Base-by-base conservation (phyloP, 2,797 vertebrate species). In the Astyanax mexicanus region DNA sequence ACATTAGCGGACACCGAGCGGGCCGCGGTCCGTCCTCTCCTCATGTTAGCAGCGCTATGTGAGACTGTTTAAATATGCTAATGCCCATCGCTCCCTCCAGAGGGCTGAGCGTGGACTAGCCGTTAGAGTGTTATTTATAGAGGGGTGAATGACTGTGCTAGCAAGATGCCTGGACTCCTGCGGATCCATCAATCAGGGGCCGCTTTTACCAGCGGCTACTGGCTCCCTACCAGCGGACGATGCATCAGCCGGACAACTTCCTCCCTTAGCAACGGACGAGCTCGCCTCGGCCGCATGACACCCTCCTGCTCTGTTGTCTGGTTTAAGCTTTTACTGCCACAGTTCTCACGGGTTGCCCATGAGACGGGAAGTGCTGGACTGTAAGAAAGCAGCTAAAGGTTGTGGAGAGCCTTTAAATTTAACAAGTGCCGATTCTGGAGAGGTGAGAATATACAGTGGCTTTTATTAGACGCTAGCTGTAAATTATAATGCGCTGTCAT, bases 61-160 rank as follows among this genome's bases (percentile, higher is more conserved):
- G 75, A 86, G 82, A 87, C 84, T 87, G 85, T 92, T 93, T 93
- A 88, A 91, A 93, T 87, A 92, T 92, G 91, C 88, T 89, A 91
- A 94, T 91, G 88, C 84, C 83, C 74, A 80, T 70, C 69, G 75
- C 64, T n/a, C 79, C 64, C 75, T 29, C 25, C 70, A 21, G 77
- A 70, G 77, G 85, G 85, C 79, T 65, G n/a, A 77, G 75, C 5
- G 29, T 5, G 2, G 29, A 66, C 66, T 66, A 29, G 86, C 86
- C 58, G 81, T 90, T 90, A 90, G 86, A 81, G 55, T 78, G 76
- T 91, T 78, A 92, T 92, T 92, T 91, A 93, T 90, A 75, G 86
- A 52, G 0, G 51, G 66, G 80, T 69, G 85, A 86, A 84, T 77
- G 83, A 83, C 84, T 87, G 82, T 83, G 83, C 82, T 76, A 84